These are phyloP conservation scores for Epinephelus lanceolatus DNA, from an alignment of 2,113 vertebrate species.

Conservation along the genomic window DNA sequence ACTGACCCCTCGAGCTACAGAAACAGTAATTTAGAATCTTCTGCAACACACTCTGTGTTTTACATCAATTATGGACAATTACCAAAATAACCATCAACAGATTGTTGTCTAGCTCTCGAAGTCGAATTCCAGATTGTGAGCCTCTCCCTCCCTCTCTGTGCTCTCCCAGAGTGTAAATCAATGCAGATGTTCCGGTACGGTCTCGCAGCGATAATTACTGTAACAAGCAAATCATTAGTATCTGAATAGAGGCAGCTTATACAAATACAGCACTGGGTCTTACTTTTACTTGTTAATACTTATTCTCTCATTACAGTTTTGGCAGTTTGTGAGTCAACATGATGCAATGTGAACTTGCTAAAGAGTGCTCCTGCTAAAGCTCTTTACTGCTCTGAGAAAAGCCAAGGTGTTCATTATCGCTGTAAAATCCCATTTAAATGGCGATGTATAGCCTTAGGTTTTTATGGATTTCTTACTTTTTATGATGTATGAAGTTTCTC, in stretches of 20 bases:
- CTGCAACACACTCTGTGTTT: constrained; percentile 60
- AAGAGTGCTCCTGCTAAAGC: constrained; percentile 51
- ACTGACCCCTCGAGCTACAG: constrained; percentile 62
- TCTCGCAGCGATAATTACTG: constrained; percentile 83
- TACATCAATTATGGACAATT: constrained; percentile 83
- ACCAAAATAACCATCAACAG: constrained; percentile 83
- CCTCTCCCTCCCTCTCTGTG: constrained; percentile 68
- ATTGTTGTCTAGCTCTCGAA: constrained; percentile 79
- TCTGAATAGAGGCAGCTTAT: constrained; percentile 81
- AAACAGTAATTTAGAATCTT: constrained; percentile 73
- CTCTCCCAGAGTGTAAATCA: constrained; percentile 78
- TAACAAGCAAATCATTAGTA: constrained; percentile 86
- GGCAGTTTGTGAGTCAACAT: constrained; percentile 63
- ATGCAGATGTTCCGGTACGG: constrained; percentile 86
- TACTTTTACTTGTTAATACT: constrained; percentile 76
- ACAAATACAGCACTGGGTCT: constrained; percentile 78
- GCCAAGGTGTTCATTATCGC: constrained; percentile 61
- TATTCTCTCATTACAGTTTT: constrained; percentile 76
- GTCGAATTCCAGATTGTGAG: constrained; percentile 82
- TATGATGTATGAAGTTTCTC: constrained; percentile 45
- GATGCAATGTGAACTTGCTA: constrained; percentile 72
- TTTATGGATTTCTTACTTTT: constrained; percentile 51
- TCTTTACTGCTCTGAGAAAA: constrained; percentile 59
- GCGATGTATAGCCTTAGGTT: constrained; percentile 46
- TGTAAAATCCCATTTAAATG: constrained; percentile 68